Base-by-base conservation (phyloP, 2,113 vertebrate genomes). In the Oceanites oceanicus region DNA sequence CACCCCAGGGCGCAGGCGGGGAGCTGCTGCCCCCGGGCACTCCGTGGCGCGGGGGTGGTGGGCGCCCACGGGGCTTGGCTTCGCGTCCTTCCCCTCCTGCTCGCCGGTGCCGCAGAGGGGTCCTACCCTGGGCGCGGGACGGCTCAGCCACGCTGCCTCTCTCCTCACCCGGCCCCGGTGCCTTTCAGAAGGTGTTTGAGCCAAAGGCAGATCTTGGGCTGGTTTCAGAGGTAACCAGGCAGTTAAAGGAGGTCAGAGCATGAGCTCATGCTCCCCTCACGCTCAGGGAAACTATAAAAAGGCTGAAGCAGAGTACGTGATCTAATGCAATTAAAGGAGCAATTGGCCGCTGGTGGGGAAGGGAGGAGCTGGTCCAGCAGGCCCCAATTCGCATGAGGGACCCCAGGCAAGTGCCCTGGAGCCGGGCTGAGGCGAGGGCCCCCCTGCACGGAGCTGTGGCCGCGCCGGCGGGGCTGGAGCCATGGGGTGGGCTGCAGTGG, bases 401-500 rank as follows among this genome's bases (percentile, higher is more conserved):
- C 40, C 13, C 71, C 3, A 2, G 34, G 58, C 59, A 50, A 73
- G 23, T 1, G 11, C 56, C 32, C 53, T 13, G 38, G 42, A 9
- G 0, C 0, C 6, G 22, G 30, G 20, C 10, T 29, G 49, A 82
- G 70, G 29, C 2, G 6, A 22, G 23, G 11, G 34, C 10, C 25
- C 38, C 6, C 7, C n/a, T 4, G 20, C 19, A 2, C 0, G 2
- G 50, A n/a, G 68, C 73, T 13, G n/a, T 0, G 30, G 17, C 5
- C 8, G 13, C 10, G 56, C 49, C 27, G 4, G 26, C 0, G 14
- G n/a, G 26, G 25, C 47, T 1, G 1, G 21, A 49, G 65, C 40
- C 2, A 0, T 0, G 3, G 0, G 0, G 19, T 10, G 36, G 32
- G 49, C 59, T 73, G 59, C 47, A 65, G 73, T 18, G 1, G 1